A percentile compares a stretch with the other conserved stretches of the same genome.
phyloP scores from a whole-genome alignment of 2,797 vertebrate genomes.

The Oryzias dopingdopingensis region DNA sequence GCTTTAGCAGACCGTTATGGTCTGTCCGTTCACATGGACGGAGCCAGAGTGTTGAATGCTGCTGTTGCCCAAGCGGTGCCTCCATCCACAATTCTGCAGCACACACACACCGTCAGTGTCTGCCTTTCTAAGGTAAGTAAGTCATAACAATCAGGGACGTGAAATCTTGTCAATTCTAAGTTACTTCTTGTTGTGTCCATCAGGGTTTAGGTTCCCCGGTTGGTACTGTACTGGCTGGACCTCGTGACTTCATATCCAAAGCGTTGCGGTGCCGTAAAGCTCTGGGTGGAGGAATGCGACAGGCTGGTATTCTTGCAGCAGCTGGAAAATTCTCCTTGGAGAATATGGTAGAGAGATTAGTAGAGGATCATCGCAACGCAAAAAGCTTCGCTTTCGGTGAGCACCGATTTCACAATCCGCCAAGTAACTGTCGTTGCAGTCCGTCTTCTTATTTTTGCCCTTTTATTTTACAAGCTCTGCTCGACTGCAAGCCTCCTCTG shows the following conservation, averaged over 20 bases:
- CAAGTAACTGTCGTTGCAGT: not conserved
- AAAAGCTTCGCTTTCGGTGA: slow-evolving; percentile 81
- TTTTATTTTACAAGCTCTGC: slow-evolving; percentile 66
- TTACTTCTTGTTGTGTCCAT: slow-evolving; percentile 1
- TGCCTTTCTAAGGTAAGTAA: slow-evolving; percentile 86
- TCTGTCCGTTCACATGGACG: slow-evolving; percentile 83
- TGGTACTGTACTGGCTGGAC: slow-evolving; percentile 78
- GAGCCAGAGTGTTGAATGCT: slow-evolving; percentile 83
- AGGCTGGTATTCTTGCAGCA: slow-evolving; percentile 81
- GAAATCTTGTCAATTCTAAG: not conserved
- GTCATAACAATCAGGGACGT: not conserved
- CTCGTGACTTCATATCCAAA: slow-evolving; percentile 69
- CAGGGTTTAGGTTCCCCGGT: slow-evolving; percentile 85
- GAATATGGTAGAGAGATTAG: slow-evolving; percentile 63
- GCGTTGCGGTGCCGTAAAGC: slow-evolving; percentile 79
- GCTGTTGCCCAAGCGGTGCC: slow-evolving; percentile 73
- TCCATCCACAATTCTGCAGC: slow-evolving; percentile 75
- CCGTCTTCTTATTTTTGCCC: not conserved
- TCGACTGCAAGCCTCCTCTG: slow-evolving; percentile 58
- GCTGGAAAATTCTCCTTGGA: slow-evolving; percentile 79
- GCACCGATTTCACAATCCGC: not conserved
- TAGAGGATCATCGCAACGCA: slow-evolving; percentile 80
- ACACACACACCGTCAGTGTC: slow-evolving; percentile 83
- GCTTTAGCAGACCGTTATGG: slow-evolving; percentile 71
- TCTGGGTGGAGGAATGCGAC: slow-evolving; percentile 83